phyloP scores from a whole-genome alignment of 2,888 invertebrate genomes.

The Idaea aversata region DNA sequence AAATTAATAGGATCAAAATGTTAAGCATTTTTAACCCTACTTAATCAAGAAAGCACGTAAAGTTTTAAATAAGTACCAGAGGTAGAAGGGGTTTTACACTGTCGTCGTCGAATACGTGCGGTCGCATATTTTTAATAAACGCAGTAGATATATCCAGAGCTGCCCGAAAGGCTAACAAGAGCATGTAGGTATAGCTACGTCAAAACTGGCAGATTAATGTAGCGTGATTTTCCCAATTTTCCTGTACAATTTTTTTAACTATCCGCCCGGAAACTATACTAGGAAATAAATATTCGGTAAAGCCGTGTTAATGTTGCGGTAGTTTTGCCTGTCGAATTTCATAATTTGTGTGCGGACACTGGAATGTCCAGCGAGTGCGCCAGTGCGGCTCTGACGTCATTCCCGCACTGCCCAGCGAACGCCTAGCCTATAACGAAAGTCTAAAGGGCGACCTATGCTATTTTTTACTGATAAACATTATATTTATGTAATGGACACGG shows the following conservation, averaged over 20 bases:
- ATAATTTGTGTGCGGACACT: constrained; percentile 42
- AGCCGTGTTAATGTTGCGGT: constrained; percentile 21
- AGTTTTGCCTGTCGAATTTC: constrained; percentile 29
- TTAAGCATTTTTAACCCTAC: background rate
- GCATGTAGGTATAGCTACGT: too few species aligned
- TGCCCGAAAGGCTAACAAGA: background rate
- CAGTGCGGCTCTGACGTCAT: constrained; percentile 62
- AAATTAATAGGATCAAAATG: background rate
- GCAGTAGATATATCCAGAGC: background rate
- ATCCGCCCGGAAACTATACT: background rate
- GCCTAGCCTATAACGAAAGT: constrained; percentile 3
- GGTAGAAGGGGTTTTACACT: background rate
- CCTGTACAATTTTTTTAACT: background rate
- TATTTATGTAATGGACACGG: background rate
- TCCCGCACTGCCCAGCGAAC: constrained; percentile 30
- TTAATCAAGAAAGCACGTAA: background rate
- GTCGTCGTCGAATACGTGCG: background rate
- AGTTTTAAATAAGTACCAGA: background rate
- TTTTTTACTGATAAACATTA: background rate
- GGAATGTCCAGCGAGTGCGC: constrained; percentile 49
- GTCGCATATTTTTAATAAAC: background rate
- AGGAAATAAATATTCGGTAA: constrained; percentile 6
- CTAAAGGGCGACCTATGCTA: constrained; percentile 3
- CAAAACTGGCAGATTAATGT: background rate
- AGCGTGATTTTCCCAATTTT: background rate